Conservation (phyloP, 1,140 invertebrate species). For the Frieseomelitta varia region DNA sequence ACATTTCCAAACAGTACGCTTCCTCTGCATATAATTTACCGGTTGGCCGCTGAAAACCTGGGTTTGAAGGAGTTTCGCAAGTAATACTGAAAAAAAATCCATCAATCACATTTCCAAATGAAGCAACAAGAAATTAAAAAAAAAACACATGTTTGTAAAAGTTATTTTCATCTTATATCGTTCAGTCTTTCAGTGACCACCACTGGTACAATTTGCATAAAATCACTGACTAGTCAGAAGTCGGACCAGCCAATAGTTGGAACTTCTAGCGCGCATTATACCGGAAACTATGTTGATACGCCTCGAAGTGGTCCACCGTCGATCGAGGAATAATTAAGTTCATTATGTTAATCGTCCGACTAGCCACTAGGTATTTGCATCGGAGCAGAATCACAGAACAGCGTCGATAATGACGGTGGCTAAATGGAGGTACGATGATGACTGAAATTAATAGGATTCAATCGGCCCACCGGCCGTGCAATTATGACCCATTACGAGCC, state of each 20-base stretch:
- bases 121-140: too few relatives aligned
- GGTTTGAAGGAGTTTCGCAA: too few relatives aligned
- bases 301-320: neutral
- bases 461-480: constrained; percentile 21
- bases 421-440: neutral
- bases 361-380: neutral
- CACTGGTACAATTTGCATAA: neutral
- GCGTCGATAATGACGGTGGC: neutral
- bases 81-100: too few relatives aligned
- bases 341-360: constrained; percentile 45
- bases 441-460: constrained; percentile 52
- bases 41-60: too few relatives aligned
- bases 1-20: too few relatives aligned
- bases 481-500: constrained; percentile 32
- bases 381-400: too few relatives aligned
- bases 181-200: too few relatives aligned
- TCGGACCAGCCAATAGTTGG: too few relatives aligned
- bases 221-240: neutral
- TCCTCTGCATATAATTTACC: too few relatives aligned
- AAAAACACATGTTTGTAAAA: too few relatives aligned
- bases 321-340: constrained; percentile 62
- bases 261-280: neutral
- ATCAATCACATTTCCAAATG: too few relatives aligned
- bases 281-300: neutral
- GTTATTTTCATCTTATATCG: too few relatives aligned